A percentile compares a stretch with the other conserved stretches of the same genome.
Evolutionary conservation across 2,113 vertebrate genomes (phyloP).

Genomic region (Panthera uncia): DNA sequence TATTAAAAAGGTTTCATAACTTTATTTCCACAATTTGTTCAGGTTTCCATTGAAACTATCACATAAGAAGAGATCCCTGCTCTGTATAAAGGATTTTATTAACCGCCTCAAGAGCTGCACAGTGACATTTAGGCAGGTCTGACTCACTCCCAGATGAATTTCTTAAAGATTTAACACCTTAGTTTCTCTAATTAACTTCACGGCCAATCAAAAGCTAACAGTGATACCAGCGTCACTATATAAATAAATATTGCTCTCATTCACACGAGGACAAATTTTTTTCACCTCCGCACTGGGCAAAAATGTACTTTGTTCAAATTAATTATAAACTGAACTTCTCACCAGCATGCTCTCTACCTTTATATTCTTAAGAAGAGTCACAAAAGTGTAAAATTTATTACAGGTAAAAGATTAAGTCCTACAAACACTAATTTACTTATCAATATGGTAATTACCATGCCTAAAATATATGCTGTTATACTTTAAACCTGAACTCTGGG

Average conservation of each 20-base stretch:
- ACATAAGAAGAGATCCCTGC: not conserved
- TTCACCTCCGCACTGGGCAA: not conserved
- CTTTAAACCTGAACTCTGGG: not conserved
- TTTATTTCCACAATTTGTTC: not conserved
- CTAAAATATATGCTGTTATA: not conserved
- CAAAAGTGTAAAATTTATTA: not conserved
- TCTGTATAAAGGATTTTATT: not conserved
- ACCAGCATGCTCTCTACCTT: not conserved
- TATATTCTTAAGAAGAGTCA: not conserved
- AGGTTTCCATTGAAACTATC: not conserved
- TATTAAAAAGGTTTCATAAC: not conserved
- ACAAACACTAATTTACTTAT: not conserved
- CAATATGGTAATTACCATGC: not conserved
- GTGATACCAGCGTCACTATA: not conserved
- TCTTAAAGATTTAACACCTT: not conserved
- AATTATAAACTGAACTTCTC: not conserved
- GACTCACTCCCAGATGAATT: not conserved
- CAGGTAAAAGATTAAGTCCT: conserved; percentile 15
- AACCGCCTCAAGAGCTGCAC: not conserved
- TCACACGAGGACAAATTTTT: not conserved
- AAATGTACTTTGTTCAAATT: not conserved
- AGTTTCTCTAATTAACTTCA: not conserved
- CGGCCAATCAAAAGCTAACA: not conserved
- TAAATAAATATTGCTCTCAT: not conserved
- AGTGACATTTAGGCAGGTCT: not conserved